Evolutionary conservation across 1,140 invertebrate species (phyloP).

Genomic region (Pseudachorutes palmiensis): DNA sequence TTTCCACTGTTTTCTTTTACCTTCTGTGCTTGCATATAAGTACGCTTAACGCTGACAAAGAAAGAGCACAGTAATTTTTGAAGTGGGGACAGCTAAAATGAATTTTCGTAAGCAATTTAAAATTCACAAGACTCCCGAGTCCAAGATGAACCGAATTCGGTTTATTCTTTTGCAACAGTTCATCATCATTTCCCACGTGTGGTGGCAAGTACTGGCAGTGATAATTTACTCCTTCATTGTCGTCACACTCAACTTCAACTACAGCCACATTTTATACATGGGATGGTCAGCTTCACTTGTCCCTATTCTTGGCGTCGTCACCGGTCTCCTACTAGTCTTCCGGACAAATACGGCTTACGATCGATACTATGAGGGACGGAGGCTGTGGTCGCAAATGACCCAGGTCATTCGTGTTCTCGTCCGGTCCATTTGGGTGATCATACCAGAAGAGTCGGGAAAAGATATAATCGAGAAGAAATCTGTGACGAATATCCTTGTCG

Average conservation of each 20-base stretch:
- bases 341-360: slow-evolving; percentile 33
- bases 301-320: slow-evolving; percentile 26
- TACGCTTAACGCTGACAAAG: too few species aligned
- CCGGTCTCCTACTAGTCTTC: slow-evolving; percentile 25
- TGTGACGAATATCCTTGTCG: slow-evolving; percentile 24
- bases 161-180: slow-evolving; percentile 6
- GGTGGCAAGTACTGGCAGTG: slow-evolving; percentile 24
- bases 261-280: slow-evolving; percentile 11
- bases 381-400: slow-evolving; percentile 12
- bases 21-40: too few species aligned
- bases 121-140: neutral
- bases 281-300: slow-evolving; percentile 19
- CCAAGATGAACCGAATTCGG: neutral
- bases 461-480: slow-evolving; percentile 25
- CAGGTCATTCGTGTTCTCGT: neutral
- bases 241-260: slow-evolving; percentile 6
- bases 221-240: slow-evolving; percentile 14
- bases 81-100: neutral
- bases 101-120: neutral
- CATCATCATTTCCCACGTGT: slow-evolving; percentile 15
- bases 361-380: slow-evolving; percentile 16
- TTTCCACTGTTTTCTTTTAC: too few species aligned
- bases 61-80: too few species aligned
- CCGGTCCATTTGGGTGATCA: neutral
- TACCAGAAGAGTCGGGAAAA: neutral